Evolutionary conservation across 1,140 invertebrate species (phyloP).

Genomic region (Trichonephila inaurata): DNA sequence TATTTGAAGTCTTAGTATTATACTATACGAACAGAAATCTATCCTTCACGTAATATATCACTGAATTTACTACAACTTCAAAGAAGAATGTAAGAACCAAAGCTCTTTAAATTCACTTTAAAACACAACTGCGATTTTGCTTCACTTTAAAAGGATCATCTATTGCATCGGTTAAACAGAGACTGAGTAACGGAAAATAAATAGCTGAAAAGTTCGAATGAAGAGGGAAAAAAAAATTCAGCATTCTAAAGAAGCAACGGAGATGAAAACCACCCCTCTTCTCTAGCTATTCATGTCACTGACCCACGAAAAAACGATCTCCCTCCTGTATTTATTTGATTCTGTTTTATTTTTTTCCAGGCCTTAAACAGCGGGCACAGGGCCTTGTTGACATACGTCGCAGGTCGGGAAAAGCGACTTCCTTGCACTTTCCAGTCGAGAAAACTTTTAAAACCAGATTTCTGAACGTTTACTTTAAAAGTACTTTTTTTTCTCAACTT

Average conservation of each 20-base stretch:
- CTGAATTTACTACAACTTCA: too few species aligned
- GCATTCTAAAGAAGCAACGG: conserved; percentile 68
- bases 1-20: too few species aligned
- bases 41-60: too few species aligned
- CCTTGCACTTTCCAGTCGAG: conserved; percentile 68
- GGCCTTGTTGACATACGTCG: conserved; percentile 71
- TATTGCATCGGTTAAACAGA: conserved; percentile 64
- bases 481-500: conserved; percentile 1
- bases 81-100: not conserved
- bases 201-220: conserved; percentile 39
- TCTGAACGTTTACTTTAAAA: conserved; percentile 72
- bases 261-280: conserved; percentile 57
- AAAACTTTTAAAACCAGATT: conserved; percentile 75
- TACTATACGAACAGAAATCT: too few species aligned
- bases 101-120: conserved; percentile 51
- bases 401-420: conserved; percentile 44
- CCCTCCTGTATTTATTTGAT: conserved; percentile 65
- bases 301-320: conserved; percentile 63
- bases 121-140: conserved; percentile 50
- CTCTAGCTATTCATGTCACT: conserved; percentile 61
- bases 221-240: not conserved
- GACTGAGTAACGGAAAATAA: conserved; percentile 59
- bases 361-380: conserved; percentile 38
- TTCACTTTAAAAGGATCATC: conserved; percentile 40
- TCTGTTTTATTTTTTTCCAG: conserved; percentile 12